A percentile compares a stretch with the other conserved stretches of the same genome.
phyloP scores from a whole-genome alignment of 1,140 invertebrate genomes.

The Ladona fulva region DNA sequence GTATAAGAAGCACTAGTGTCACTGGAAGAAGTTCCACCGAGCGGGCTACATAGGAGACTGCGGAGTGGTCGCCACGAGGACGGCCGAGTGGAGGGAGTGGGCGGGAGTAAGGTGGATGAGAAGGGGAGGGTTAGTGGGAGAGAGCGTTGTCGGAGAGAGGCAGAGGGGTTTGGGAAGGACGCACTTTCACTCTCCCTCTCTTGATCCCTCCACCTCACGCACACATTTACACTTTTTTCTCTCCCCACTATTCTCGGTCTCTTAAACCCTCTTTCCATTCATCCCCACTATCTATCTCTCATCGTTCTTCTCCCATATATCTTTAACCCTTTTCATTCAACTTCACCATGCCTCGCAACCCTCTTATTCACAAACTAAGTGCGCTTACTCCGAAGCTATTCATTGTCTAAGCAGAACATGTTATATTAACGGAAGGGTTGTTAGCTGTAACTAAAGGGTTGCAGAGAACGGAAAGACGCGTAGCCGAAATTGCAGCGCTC shows the following conservation, averaged over 20 bases:
- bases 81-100: neutral
- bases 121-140: neutral
- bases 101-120: neutral
- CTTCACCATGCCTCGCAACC: neutral
- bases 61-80: neutral
- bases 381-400: too few relatives aligned
- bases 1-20: too few relatives aligned
- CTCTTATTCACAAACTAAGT: too few relatives aligned
- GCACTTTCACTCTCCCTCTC: neutral
- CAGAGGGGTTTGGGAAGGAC: neutral
- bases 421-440: too few relatives aligned
- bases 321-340: neutral
- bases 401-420: too few relatives aligned
- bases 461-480: too few relatives aligned
- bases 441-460: too few relatives aligned
- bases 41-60: neutral
- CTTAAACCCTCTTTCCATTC: neutral
- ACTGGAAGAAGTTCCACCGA: neutral
- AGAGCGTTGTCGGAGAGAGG: neutral
- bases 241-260: neutral
- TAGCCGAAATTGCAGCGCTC: too few relatives aligned
- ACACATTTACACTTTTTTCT: neutral
- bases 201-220: neutral
- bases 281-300: neutral
- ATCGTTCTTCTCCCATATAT: neutral